phyloP scores from a whole-genome alignment of 1,140 invertebrate genomes.

The Hormaphis cornu region DNA sequence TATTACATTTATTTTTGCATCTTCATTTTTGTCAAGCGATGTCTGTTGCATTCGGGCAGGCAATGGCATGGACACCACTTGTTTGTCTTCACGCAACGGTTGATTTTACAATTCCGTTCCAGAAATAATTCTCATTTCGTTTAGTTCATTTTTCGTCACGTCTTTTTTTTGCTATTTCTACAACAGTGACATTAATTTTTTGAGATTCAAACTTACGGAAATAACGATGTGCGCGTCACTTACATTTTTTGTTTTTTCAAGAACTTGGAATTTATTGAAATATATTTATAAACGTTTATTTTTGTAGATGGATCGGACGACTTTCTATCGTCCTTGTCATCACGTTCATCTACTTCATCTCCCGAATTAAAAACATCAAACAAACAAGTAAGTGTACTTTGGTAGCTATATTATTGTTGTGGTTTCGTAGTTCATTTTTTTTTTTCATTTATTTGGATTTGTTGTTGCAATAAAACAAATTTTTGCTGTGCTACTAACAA shows the following conservation, averaged over 20 bases:
- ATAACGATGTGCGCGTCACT: neutral
- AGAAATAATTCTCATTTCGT: neutral
- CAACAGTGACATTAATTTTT: neutral
- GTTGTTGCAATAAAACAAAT: too few relatives aligned
- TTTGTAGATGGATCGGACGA: conserved; percentile 28
- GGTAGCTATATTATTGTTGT: neutral
- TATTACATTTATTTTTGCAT: too few relatives aligned
- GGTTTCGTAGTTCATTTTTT: too few relatives aligned
- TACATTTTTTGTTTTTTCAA: neutral
- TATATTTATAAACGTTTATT: neutral
- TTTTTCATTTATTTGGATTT: too few relatives aligned
- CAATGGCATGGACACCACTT: neutral
- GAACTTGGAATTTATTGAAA: neutral
- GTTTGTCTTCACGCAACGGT: conserved; percentile 11
- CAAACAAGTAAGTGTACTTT: conserved; percentile 11
- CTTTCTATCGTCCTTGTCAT: conserved; percentile 13
- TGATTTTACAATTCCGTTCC: neutral
- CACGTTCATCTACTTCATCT: conserved; percentile 23
- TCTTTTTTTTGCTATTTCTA: neutral
- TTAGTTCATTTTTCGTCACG: neutral
- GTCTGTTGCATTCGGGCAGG: too few relatives aligned
- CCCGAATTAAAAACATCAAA: conserved; percentile 18
- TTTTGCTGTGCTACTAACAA: too few relatives aligned
- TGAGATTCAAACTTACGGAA: neutral
- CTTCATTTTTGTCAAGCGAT: too few relatives aligned